Percentiles rank a stretch among this genome's conserved stretches.
These are phyloP conservation scores for Marasmarcha lunaedactyla DNA, from an alignment of 2,888 invertebrate species.

Conservation along the genomic window DNA sequence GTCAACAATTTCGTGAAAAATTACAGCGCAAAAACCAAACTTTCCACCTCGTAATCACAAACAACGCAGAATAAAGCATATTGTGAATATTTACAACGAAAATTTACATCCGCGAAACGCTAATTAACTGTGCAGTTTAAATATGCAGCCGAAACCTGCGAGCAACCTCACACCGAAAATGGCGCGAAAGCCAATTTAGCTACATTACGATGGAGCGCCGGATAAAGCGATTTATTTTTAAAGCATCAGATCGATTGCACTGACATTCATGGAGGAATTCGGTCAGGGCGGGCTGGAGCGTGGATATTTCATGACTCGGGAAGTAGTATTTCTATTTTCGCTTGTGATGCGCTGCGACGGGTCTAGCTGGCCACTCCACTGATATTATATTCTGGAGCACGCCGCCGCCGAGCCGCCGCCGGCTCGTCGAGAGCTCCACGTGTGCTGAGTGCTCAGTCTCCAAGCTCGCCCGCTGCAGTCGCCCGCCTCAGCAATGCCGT, in stretches of 20 bases:
- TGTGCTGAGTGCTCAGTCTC: constrained; percentile 59
- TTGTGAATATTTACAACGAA: constrained; percentile 4
- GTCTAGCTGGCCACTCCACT: constrained; percentile 51
- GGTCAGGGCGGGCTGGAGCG: constrained; percentile 34
- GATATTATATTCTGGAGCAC: constrained; percentile 71
- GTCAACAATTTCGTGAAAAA: too few species aligned
- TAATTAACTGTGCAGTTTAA: constrained; percentile 1
- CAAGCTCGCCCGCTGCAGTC: constrained; percentile 51
- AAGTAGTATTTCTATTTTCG: constrained; percentile 53
- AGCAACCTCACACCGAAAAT: constrained; percentile 11
- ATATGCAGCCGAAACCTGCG: neutral
- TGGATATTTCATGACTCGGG: constrained; percentile 43
- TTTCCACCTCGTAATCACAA: neutral
- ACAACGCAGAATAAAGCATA: constrained; percentile 1
- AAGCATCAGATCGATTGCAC: constrained; percentile 42
- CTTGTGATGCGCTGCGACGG: constrained; percentile 32
- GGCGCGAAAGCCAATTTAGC: constrained; percentile 21
- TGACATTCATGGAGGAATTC: constrained; percentile 34
- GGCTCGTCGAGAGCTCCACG: constrained; percentile 67
- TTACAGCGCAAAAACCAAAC: too few species aligned
- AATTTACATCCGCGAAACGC: neutral
- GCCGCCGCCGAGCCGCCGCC: constrained; percentile 57
- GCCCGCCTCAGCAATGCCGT: constrained; percentile 36
- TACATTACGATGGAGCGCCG: constrained; percentile 23
- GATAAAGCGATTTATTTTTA: constrained; percentile 40